Evolutionary conservation across 2,797 vertebrate genomes (phyloP).

Genomic region (Australoheros facetus): DNA sequence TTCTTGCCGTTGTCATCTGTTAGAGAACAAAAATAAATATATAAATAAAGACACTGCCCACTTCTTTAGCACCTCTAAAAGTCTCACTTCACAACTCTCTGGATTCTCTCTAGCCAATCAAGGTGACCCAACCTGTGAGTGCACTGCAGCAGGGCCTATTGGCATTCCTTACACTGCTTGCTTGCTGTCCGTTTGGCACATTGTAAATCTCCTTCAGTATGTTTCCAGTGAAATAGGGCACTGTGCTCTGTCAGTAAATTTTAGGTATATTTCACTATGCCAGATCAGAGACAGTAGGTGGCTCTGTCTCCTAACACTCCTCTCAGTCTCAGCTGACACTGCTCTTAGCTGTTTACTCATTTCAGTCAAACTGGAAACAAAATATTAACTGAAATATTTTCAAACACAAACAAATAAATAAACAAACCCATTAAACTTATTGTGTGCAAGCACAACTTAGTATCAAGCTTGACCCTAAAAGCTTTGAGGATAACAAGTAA

Average conservation of each 20-base stretch:
- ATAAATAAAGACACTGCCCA: conserved; percentile 45
- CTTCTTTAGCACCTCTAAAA: conserved; percentile 48
- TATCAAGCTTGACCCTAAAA: neutral
- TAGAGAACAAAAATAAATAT: conserved; percentile 22
- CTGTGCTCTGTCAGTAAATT: conserved; percentile 22
- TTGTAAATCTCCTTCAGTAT: conserved; percentile 63
- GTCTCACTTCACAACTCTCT: conserved; percentile 39
- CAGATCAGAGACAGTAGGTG: conserved; percentile 14
- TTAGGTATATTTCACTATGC: conserved; percentile 13
- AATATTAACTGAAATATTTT: neutral
- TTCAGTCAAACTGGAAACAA: neutral
- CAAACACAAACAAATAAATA: neutral
- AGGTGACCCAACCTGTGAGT: conserved; percentile 48
- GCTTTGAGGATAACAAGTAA: conserved; percentile 29
- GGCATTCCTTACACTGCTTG: conserved; percentile 61
- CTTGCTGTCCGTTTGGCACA: conserved; percentile 47
- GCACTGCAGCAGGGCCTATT: conserved; percentile 60
- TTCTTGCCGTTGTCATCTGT: conserved; percentile 96
- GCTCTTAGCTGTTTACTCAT: neutral
- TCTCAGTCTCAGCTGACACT: neutral
- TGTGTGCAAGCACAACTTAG: neutral
- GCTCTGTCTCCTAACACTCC: conserved; percentile 7
- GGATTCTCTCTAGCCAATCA: conserved; percentile 43
- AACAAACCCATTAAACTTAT: neutral
- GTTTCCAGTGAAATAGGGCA: conserved; percentile 39